Evolutionary conservation across 2,113 vertebrate genomes (phyloP).

Genomic region (human): GRCh38 chr1:202611001-202611500

Average conservation of each 20-base stretch:
- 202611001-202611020: too few species aligned
- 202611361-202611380: too few species aligned
- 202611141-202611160: background rate
- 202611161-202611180: background rate
- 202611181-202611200: background rate
- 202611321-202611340: background rate
- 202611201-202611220: background rate
- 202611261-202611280: background rate
- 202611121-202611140: background rate
- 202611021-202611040: background rate
- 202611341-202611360: too few species aligned
- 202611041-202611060: background rate
- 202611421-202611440: too few species aligned
- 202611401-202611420: too few species aligned
- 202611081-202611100: background rate
- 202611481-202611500: too few species aligned
- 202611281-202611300: background rate
- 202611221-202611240: background rate
- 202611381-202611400: too few species aligned
- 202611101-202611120: background rate
- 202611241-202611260: background rate
- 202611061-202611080: background rate
- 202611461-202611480: too few species aligned
- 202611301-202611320: background rate
- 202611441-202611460: too few species aligned